Evolutionary conservation across 1,140 invertebrate species (phyloP).

Genomic region (Batillaria attramentaria): DNA sequence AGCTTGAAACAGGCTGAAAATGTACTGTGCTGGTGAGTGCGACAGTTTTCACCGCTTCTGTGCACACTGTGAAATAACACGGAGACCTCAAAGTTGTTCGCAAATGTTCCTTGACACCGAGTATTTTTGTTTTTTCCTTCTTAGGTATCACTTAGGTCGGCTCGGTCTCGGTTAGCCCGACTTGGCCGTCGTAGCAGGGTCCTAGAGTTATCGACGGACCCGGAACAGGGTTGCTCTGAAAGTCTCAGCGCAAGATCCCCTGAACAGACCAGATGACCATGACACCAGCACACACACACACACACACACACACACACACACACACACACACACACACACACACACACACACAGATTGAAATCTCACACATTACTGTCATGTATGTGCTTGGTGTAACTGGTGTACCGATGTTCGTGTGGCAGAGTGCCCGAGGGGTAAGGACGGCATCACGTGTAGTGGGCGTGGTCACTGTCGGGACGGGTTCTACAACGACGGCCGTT

Average conservation of each 20-base stretch:
- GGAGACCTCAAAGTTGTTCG: not conserved
- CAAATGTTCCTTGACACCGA: not conserved
- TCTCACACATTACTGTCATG: not conserved
- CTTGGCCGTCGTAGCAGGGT: too few species aligned
- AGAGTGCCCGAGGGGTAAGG: not conserved
- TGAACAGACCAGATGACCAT: not conserved
- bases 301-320: not conserved
- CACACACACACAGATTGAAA: not conserved
- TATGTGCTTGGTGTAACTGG: too few species aligned
- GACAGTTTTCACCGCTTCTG: too few species aligned
- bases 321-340: not conserved
- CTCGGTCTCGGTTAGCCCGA: too few species aligned
- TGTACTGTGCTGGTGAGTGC: too few species aligned
- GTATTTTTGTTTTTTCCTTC: too few species aligned
- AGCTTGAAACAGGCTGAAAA: too few species aligned
- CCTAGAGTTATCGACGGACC: too few species aligned
- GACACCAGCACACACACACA: not conserved
- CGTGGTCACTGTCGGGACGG: conserved; percentile 12
- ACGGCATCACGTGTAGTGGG: not conserved
- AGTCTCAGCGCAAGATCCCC: not conserved
- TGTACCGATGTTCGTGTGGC: not conserved
- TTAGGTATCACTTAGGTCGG: too few species aligned
- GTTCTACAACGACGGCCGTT: not conserved
- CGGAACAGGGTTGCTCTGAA: not conserved
- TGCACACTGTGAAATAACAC: not conserved